Conservation (phyloP, 2,113 vertebrate genomes). For the Lagopus muta region DNA sequence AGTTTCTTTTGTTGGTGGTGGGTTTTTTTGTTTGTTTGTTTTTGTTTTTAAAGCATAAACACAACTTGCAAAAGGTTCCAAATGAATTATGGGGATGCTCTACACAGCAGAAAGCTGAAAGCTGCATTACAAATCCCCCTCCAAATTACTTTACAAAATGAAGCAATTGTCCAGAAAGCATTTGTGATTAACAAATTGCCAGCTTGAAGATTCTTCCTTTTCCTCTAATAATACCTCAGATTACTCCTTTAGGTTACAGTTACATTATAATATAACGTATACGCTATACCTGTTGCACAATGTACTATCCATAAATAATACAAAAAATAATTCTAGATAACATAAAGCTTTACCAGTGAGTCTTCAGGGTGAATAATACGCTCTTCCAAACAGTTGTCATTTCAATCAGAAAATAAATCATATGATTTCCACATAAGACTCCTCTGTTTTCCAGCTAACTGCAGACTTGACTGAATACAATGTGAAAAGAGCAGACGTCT, state of each 20-base stretch:
- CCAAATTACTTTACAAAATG: background rate
- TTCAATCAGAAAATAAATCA: background rate
- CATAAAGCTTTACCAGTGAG: background rate
- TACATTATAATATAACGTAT: background rate
- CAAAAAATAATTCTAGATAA: slow-evolving; percentile 33
- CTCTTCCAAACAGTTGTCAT: background rate
- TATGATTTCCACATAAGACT: background rate
- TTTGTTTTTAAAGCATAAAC: background rate
- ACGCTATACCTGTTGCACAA: background rate
- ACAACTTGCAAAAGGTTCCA: background rate
- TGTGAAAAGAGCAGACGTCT: background rate
- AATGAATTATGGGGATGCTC: background rate
- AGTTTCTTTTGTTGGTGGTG: no score
- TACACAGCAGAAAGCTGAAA: background rate
- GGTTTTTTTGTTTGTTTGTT: no score
- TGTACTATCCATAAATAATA: slow-evolving; percentile 1
- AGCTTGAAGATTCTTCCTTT: background rate
- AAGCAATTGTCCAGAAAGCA: background rate
- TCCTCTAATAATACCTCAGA: background rate
- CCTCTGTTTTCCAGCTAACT: background rate
- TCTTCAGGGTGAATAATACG: background rate
- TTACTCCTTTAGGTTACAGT: background rate
- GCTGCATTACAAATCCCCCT: background rate
- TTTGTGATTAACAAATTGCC: background rate
- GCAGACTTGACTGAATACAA: background rate